Base-by-base conservation (phyloP, 1,140 invertebrate species). In the Uloborus diversus region DNA sequence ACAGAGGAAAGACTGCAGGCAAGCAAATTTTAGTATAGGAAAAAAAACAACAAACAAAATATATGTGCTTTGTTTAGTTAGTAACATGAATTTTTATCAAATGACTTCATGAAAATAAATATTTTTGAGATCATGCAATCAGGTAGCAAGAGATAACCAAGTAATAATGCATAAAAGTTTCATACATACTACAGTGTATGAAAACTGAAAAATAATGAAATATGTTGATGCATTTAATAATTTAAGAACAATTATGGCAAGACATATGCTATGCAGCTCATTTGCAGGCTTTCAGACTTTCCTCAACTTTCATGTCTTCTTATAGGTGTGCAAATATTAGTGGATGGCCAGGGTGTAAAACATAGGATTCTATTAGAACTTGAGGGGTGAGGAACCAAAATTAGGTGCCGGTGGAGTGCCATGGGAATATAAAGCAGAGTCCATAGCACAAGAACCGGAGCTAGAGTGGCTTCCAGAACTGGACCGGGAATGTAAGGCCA, bases 401-500 rank as follows among this genome's bases (percentile, higher is more conserved):
- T 62, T 64, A 32, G 70, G 56, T 66, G 69, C 56, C n/a, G 79
- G 59, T 4, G 79, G 64, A 42, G 79, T 73, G 25, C 59, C 64
- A 49, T 64, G 51, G 33, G 79, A 75, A 68, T 53, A 81, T 51
- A 81, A 62, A 57, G 69, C 70, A 68, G 69, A 75, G 79, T 81
- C 79, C 79, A 81, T 81, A 53, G 79, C 79, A 56, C 79, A 81
- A 28, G 79, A 73, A 35, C 62, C 62, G 62, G 62, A 66, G 62
- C 68, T 81, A 59, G 69, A 81, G 28, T 73, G 79, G 30, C 69
- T 66, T 62, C 70, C 79, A 69, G 51, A 73, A 53, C 62, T 75
- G 61, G 79, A 69, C 59, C 79, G 79, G 66, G 70, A 70, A 71
- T 81, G 79, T 81, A 81, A 81, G 79, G 79, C 79, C 62, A 78